phyloP scores from a whole-genome alignment of 2,113 vertebrate genomes.

The Tetrax tetrax region DNA sequence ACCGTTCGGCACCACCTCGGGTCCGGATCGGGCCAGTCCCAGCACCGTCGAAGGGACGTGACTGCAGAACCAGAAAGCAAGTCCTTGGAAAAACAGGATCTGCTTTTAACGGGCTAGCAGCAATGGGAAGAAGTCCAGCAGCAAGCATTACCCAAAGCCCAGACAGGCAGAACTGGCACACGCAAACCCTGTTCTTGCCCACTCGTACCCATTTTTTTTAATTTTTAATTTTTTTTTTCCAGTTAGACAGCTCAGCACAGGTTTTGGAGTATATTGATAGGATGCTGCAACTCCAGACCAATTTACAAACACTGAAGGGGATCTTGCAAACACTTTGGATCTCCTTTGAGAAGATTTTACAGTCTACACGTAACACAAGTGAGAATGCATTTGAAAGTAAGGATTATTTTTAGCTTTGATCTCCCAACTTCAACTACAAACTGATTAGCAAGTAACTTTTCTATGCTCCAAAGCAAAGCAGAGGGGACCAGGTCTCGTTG shows the following conservation, averaged over 20 bases:
- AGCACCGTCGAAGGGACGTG: rapidly evolving
- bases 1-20: rapidly evolving
- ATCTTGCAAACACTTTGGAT: not conserved
- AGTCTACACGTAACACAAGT: not conserved
- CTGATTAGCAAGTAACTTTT: not conserved
- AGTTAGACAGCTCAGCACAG: no score
- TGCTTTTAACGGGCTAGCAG: not conserved
- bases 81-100: not conserved
- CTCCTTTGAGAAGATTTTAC: not conserved
- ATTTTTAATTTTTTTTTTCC: not conserved
- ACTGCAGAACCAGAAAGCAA: not conserved
- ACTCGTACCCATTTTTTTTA: not conserved
- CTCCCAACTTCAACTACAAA: not conserved
- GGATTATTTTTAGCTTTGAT: not conserved
- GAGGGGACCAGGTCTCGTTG: not conserved
- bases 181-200: not conserved
- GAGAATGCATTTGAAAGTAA: not conserved
- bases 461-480: not conserved
- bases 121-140: not conserved
- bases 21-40: not conserved
- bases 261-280: not conserved
- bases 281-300: not conserved
- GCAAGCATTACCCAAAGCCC: not conserved
- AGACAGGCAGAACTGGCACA: not conserved
- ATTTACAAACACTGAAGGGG: not conserved